These are phyloP conservation scores for Buceros bicornis DNA, from an alignment of 2,797 vertebrate genomes.

Conservation along the genomic window DNA sequence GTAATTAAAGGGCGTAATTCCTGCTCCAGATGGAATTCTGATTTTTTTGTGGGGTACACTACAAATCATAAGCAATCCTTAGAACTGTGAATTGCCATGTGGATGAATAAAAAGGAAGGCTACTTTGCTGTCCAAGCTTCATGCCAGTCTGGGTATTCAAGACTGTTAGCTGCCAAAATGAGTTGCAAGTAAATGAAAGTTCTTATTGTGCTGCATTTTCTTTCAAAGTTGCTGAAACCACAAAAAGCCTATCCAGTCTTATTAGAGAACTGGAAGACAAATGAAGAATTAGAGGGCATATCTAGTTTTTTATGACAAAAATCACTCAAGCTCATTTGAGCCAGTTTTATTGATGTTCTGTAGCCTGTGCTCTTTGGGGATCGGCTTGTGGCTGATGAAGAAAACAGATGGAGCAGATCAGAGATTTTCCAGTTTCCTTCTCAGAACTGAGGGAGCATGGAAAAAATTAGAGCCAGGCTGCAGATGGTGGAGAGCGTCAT, in stretches of 20 bases:
- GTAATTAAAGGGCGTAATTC: neutral
- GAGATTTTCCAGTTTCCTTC: conserved; percentile 65
- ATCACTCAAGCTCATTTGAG: neutral
- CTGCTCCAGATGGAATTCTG: neutral
- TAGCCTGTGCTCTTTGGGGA: conserved; percentile 16
- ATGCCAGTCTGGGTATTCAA: conserved; percentile 44
- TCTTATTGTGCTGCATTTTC: conserved; percentile 57
- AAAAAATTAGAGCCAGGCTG: neutral
- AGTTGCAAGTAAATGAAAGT: conserved; percentile 48
- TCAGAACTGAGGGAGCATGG: conserved; percentile 22
- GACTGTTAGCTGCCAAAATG: neutral
- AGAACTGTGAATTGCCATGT: conserved; percentile 16
- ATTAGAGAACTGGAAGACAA: neutral
- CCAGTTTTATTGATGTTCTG: conserved; percentile 29
- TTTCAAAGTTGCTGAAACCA: neutral
- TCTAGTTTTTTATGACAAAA: conserved; percentile 28
- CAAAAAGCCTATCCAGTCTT: neutral
- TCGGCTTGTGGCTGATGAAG: neutral
- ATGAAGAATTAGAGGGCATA: conserved; percentile 46
- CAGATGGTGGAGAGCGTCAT: neutral
- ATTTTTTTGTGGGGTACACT: neutral
- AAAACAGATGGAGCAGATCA: conserved; percentile 65
- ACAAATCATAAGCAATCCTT: neutral
- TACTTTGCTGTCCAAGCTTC: neutral
- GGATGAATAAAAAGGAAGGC: conserved; percentile 43